These are phyloP conservation scores for Corbicula japonica DNA, from an alignment of 2,888 invertebrate species.

Conservation along the genomic window DNA sequence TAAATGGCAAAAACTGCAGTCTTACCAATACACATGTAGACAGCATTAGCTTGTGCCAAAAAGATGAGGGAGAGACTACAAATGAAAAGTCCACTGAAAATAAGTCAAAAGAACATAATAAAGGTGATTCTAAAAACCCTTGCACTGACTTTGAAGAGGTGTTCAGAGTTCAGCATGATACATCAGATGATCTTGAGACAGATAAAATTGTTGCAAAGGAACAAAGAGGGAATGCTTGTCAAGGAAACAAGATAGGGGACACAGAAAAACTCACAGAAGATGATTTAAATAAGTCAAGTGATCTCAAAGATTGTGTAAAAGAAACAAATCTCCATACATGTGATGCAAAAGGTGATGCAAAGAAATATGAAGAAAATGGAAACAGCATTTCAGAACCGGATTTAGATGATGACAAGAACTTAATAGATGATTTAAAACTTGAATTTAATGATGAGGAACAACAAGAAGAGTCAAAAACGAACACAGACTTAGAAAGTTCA, in stretches of 20 bases:
- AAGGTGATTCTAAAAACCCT: background rate
- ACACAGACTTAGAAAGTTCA: no score
- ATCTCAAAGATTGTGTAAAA: no score
- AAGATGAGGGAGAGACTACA: background rate
- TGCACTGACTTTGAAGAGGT: background rate
- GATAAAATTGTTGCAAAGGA: background rate
- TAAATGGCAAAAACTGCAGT: conserved; percentile 2
- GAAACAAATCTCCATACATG: no score
- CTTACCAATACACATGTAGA: background rate
- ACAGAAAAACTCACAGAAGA: background rate
- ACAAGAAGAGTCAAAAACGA: no score
- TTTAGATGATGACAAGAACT: background rate
- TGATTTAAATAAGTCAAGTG: background rate
- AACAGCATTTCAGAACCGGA: background rate
- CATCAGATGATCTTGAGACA: background rate
- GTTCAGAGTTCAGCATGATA: background rate
- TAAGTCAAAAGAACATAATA: conserved; percentile 5
- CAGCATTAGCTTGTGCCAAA: no score
- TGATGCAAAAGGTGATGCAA: no score
- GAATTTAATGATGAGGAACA: no score
- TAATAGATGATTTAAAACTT: no score
- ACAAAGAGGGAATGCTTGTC: background rate
- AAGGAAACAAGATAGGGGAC: background rate
- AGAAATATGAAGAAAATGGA: background rate
- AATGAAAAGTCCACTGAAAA: background rate